phyloP scores from a whole-genome alignment of 2,888 invertebrate species.

The Thecophora atra region DNA sequence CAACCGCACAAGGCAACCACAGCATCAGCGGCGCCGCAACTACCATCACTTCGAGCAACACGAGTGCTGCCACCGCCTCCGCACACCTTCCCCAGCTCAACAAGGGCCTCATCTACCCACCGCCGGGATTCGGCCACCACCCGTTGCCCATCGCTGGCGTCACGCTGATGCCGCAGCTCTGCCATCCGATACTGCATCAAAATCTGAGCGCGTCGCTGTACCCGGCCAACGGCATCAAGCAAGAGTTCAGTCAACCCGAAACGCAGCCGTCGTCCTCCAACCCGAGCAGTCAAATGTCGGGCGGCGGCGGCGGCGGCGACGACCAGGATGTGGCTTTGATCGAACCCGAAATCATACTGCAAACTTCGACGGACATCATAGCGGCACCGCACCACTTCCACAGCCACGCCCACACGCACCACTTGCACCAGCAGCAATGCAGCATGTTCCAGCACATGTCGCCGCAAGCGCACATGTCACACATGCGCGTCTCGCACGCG shows the following conservation, averaged over 20 bases:
- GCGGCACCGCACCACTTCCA: conserved; percentile 56
- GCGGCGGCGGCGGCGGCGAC: conserved; percentile 44
- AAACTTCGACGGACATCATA: conserved; percentile 58
- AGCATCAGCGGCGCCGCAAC: conserved; percentile 44
- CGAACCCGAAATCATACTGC: conserved; percentile 60
- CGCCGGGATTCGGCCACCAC: conserved; percentile 59
- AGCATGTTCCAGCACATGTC: conserved; percentile 63
- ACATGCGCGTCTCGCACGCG: conserved; percentile 54
- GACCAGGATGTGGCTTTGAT: conserved; percentile 57
- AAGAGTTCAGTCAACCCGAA: conserved; percentile 50
- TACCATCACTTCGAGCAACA: conserved; percentile 45
- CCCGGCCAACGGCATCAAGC: conserved; percentile 60
- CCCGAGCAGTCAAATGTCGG: conserved; percentile 30
- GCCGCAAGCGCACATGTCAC: conserved; percentile 61
- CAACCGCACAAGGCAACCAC: conserved; percentile 47
- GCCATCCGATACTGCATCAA: conserved; percentile 61
- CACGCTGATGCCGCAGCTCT: conserved; percentile 60
- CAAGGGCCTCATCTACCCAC: conserved; percentile 55
- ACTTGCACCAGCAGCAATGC: conserved; percentile 56
- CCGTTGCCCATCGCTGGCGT: conserved; percentile 59
- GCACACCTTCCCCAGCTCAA: conserved; percentile 54
- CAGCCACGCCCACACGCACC: conserved; percentile 53
- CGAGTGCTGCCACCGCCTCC: conserved; percentile 48
- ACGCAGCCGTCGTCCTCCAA: conserved; percentile 37
- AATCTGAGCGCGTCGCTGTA: conserved; percentile 58